Evolutionary conservation across 2,888 invertebrate genomes (phyloP), one percentile per base, ranked within the genome.

Genomic region (Koerneria pararmatus): DNA sequence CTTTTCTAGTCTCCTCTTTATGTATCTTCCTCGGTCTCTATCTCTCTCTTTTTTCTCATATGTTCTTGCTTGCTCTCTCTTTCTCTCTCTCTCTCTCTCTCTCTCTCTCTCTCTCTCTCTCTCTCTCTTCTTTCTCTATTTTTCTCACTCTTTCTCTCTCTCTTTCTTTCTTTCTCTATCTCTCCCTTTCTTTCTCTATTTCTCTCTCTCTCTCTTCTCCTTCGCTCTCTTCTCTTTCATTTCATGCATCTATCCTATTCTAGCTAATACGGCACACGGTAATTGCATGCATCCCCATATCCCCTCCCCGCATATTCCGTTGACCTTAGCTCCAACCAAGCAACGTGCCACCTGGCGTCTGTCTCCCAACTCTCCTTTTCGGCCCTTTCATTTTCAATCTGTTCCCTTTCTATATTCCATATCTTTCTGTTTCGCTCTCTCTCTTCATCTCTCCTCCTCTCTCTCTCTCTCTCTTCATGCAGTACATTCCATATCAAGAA

Each of bases 201-300:
- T n/a, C 53, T 53, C 22, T 22, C 53, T 53, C 11, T 53, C 11
- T 22, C 53, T n/a, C 53, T 53, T n/a, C 53, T n/a, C n/a, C n/a
- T n/a, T n/a, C 64, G 27, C 37, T 35, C 48, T 31, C n/a, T 46
- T 41, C 27, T 6, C 27, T 5, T 29, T 65, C 22, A 34, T 41
- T 64, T 67, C 64, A 63, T 59, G 67, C 19, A 54, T 53, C 46
- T 56, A 41, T 34, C 59, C 41, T 53, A 48, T 41, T 27, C 34
- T 64, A 27, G 49, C 32, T 48, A 63, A 63, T 64, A 41, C 31
- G n/a, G n/a, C n/a, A n/a, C n/a, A n/a, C n/a, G n/a, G n/a, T n/a
- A n/a, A n/a, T n/a, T n/a, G n/a, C n/a, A n/a, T n/a, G n/a, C n/a
- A n/a, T n/a, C n/a, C n/a, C n/a, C n/a, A n/a, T n/a, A n/a, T n/a